Evolutionary conservation across 2,888 invertebrate species (phyloP).

Genomic region (Coecobrya sp.): DNA sequence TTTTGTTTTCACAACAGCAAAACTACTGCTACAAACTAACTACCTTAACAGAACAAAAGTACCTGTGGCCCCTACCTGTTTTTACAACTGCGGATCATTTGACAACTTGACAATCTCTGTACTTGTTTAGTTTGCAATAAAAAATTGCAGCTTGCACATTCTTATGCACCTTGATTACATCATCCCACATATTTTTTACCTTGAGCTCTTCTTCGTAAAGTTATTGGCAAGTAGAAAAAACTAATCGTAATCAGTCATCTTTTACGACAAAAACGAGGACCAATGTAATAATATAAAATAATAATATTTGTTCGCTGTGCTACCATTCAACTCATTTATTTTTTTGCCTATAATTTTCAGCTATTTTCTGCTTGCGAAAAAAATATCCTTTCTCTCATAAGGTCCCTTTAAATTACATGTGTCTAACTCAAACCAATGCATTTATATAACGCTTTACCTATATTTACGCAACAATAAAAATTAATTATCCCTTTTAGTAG

Average conservation of each 20-base stretch:
- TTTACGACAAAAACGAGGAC: not conserved
- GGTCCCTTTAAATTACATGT: not conserved
- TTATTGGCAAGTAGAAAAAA: conserved; percentile 4
- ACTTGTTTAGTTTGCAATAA: not conserved
- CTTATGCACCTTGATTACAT: not conserved
- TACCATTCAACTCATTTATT: not conserved
- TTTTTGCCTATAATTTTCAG: not conserved
- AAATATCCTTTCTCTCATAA: not conserved
- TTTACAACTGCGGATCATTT: not conserved
- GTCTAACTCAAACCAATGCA: not conserved
- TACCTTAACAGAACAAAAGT: too few relatives aligned
- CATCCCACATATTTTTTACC: conserved; percentile 26
- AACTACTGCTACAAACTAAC: not conserved
- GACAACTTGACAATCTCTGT: conserved; percentile 3
- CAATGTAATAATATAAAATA: not conserved
- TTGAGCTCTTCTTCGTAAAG: conserved; percentile 13
- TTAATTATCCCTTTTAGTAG: conserved; percentile 8
- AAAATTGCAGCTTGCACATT: not conserved
- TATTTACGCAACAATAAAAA: conserved; percentile 19
- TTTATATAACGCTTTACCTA: not conserved
- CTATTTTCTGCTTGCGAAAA: not conserved
- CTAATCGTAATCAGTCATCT: not conserved
- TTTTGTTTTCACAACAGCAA: not conserved
- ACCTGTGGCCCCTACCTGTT: too few relatives aligned
- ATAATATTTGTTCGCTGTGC: not conserved